A percentile compares a stretch with the other conserved stretches of the same genome.
Conservation (phyloP, 2,888 invertebrate species). For the Acanthosepion pharaonis region DNA sequence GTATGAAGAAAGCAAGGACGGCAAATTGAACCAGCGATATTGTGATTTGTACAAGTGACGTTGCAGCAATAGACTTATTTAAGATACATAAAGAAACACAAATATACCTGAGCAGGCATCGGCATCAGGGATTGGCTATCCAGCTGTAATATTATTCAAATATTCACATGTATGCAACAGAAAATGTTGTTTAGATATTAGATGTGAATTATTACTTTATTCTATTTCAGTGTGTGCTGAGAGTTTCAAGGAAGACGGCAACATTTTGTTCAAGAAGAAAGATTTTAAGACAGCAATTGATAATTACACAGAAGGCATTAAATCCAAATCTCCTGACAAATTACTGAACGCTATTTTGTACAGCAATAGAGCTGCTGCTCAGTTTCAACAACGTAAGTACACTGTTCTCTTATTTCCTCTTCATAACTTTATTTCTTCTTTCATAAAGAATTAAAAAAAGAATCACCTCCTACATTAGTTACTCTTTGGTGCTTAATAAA, state of each 20-base stretch:
- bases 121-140: too few species aligned
- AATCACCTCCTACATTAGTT: too few species aligned
- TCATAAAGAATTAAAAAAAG: too few species aligned
- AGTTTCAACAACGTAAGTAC: conserved; percentile 85
- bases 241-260: conserved; percentile 95
- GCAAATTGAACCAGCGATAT: too few species aligned
- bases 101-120: too few species aligned
- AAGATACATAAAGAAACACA: too few species aligned
- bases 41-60: too few species aligned
- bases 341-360: conserved; percentile 87
- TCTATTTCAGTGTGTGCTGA: conserved; percentile 83
- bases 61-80: too few species aligned
- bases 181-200: background rate
- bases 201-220: background rate
- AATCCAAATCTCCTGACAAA: conserved; percentile 82
- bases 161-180: background rate
- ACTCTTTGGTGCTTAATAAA: too few species aligned
- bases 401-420: background rate
- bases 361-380: conserved; percentile 92
- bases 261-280: conserved; percentile 93
- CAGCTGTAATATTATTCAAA: too few species aligned
- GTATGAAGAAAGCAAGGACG: too few species aligned
- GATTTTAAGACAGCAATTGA: conserved; percentile 90
- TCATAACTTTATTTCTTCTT: background rate
- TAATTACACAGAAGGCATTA: conserved; percentile 90